Evolutionary conservation across 2,797 vertebrate genomes (phyloP), one percentile per base, ranked within the genome.

Genomic region (Pipistrellus pygmaeus): DNA sequence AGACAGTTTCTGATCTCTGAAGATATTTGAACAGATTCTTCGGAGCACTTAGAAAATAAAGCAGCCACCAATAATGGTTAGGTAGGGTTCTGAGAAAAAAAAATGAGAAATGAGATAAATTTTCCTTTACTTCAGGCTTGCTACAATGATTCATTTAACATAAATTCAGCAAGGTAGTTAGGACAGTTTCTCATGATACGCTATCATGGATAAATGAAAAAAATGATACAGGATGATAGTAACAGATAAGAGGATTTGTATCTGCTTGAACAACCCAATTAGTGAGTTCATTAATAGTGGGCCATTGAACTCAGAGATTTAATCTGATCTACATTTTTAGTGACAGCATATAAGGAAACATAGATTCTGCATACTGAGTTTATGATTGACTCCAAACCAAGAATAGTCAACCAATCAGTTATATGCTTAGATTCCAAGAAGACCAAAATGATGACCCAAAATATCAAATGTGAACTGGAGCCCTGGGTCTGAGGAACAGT

Each of bases 241-340:
- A 84, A 93, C 92, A 97, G n/a, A 66, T 90, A 83, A 85, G 81
- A 91, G 30, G 12, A 85, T 89, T 91, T 90, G 41, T 87, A 32
- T 96, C 87, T 96, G 80, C 78, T 93, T 81, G 44, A 94, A 92
- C 53, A 93, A 27, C 76, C 10, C 77, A 84, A 35, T 90, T 95
- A 92, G 38, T 91, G 71, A 95, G 44, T 94, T 94, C 71, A 94
- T 91, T 95, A 87, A 87, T 35, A 41, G 3, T 62, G 75, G 81
- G n/a, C 38, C 75, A 89, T 46, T 92, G 90, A 95, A 95, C 21
- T 83, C 88, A 38, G 25, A 90, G 38, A 94, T 88, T 92, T 87
- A 83, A 81, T 84, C 71, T 38, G 15, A 89, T 92, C 44, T 73
- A 35, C 62, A 62, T 76, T 91, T 83, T 94, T 92, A 94, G 57